Evolutionary conservation across 2,888 invertebrate species (phyloP), one percentile per base, ranked within the genome.

Genomic region (Halictus quadricinctus): DNA sequence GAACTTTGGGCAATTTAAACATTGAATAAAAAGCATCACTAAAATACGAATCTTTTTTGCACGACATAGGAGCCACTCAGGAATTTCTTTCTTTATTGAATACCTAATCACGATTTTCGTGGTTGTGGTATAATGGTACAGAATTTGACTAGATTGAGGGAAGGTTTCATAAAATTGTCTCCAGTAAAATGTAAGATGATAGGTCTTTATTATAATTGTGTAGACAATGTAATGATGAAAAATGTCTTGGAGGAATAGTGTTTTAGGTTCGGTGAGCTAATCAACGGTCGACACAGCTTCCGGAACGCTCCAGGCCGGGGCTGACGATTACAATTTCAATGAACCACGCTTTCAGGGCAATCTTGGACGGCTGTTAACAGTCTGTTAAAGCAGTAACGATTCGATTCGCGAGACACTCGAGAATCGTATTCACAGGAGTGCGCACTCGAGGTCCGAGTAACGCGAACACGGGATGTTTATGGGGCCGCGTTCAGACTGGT

Each of bases 401-500:
- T 90, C 87, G 88, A 88, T 88, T 87, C 86, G 91, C 89, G 89
- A 90, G 87, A 90, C 88, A 90, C 90, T 92, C 87, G 87, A 92
- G 83, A 89, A 88, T 88, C 85, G 88, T 87, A 92, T 93, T 93
- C 93, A 93, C 91, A 92, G 90, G 87, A 89, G 89, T 64, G 64
- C 76, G 84, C 88, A 91, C 91, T 93, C 89, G 72, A 88, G 75
- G 86, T 79, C 81, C 86, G 80, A 87, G 83, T 81, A 91, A 91
- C 86, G 91, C 91, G 90, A 91, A 88, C 90, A 88, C 83, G 87
- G 86, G 89, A 90, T 92, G 91, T 91, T 92, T 92, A 92, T 91
- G 91, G 92, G 91, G 88, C 89, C 82, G 85, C 83, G 87, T 85
- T 87, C 88, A 88, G 91, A 93, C 92, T 92, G 91, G 93, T 93